Evolutionary conservation across 37 sponge, comb jelly and placozoan genomes (phyloP).

Genomic region (Ephydatia muelleri): DNA sequence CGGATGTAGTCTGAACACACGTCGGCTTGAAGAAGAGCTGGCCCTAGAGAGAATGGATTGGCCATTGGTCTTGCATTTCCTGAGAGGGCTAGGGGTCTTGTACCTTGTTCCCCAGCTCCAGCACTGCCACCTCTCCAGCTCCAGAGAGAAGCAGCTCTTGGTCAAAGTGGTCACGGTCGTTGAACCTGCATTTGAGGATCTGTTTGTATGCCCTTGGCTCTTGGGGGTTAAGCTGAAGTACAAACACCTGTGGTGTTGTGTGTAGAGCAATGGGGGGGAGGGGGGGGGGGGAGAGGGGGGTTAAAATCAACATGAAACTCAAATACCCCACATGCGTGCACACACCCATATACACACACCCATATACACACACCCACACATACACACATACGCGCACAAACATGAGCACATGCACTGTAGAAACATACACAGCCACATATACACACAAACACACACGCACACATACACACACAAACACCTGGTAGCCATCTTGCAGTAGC

Average conservation of each 20-base stretch:
- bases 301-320: no score
- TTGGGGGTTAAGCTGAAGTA: slow-evolving; percentile 38
- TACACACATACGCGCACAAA: neutral
- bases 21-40: slow-evolving; percentile 83
- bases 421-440: neutral
- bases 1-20: slow-evolving; percentile 56
- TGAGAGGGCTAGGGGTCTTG: neutral
- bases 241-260: slow-evolving; percentile 26
- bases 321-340: neutral
- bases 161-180: slow-evolving; percentile 14
- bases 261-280: no score
- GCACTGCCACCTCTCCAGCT: slow-evolving; percentile 53
- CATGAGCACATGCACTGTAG: no score
- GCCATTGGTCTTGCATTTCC: neutral
- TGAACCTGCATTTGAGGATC: slow-evolving; percentile 19
- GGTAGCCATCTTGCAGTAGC: slow-evolving; percentile 30
- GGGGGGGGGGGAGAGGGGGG: no score
- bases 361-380: slow-evolving; percentile 8
- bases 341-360: slow-evolving; percentile 16
- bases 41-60: slow-evolving; percentile 35
- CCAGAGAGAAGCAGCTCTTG: slow-evolving; percentile 64
- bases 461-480: slow-evolving; percentile 23
- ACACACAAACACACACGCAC: neutral
- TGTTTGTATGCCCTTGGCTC: slow-evolving; percentile 21
- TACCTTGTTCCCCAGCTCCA: slow-evolving; percentile 76